Percentiles rank a stretch among this genome's conserved stretches.
Evolutionary conservation across 2,888 invertebrate genomes (phyloP).

Genomic region (Pyrrhosoma nymphula): DNA sequence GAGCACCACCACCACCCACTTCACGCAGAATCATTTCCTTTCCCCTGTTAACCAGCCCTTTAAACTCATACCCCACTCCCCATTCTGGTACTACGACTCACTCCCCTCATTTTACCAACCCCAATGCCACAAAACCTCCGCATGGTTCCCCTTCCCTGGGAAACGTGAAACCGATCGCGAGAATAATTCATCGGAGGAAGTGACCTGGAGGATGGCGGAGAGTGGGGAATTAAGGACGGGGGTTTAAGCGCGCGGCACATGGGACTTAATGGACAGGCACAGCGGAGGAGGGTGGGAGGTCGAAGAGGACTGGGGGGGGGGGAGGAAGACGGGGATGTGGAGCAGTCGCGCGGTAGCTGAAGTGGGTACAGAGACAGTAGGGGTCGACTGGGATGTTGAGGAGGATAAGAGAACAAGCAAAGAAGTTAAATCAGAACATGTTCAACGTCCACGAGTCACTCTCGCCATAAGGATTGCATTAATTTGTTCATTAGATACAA

Average conservation of each 20-base stretch:
- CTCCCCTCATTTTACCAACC: not conserved
- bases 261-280: not conserved
- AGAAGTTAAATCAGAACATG: too few relatives aligned
- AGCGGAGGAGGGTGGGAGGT: not conserved
- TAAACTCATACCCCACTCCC: too few relatives aligned
- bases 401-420: not conserved
- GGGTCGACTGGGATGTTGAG: not conserved
- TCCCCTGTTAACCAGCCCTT: too few relatives aligned
- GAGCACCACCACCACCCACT: too few relatives aligned
- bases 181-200: conserved; percentile 59
- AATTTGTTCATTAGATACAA: too few relatives aligned
- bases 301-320: not conserved
- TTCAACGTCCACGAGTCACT: too few relatives aligned
- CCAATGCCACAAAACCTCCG: not conserved
- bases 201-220: not conserved
- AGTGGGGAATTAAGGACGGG: conserved; percentile 6
- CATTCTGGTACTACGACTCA: too few relatives aligned
- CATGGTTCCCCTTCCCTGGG: not conserved
- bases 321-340: not conserved
- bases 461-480: too few relatives aligned
- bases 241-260: conserved; percentile 39
- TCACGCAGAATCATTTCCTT: too few relatives aligned
- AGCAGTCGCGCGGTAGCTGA: not conserved
- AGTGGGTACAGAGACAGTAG: too few relatives aligned
- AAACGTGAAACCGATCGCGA: conserved; percentile 5